These are phyloP conservation scores for Benitochromis conjunctus DNA, from an alignment of 2,113 vertebrate genomes.

Conservation along the genomic window DNA sequence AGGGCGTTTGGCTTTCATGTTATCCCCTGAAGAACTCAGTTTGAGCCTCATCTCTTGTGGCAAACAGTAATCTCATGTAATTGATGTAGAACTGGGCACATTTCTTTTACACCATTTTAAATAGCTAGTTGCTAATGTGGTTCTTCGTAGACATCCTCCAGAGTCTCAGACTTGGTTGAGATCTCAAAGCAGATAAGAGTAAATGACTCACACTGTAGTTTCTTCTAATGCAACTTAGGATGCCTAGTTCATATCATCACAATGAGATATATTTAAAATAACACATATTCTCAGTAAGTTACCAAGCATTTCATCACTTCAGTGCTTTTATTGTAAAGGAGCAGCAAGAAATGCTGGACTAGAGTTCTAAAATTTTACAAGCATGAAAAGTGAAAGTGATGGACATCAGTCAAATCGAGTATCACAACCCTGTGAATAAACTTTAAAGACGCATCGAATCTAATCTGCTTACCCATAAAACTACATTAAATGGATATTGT, in stretches of 20 bases:
- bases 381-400: not conserved
- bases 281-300: not conserved
- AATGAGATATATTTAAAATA: not conserved
- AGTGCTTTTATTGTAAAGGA: not conserved
- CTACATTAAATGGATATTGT: not conserved
- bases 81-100: not conserved
- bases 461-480: not conserved
- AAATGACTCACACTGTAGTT: not conserved
- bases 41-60: not conserved
- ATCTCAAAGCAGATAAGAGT: not conserved
- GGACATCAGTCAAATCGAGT: not conserved
- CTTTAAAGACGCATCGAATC: not conserved
- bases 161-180: not conserved
- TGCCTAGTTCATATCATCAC: not conserved
- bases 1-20: constrained; percentile 10
- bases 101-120: not conserved
- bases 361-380: not conserved
- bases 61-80: not conserved
- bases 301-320: not conserved
- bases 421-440: not conserved
- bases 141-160: not conserved
- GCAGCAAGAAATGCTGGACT: not conserved
- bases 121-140: not conserved
- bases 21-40: not conserved
- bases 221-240: not conserved